Evolutionary conservation across 2,797 vertebrate genomes (phyloP).

Genomic region (Rhinatrema bivittatum): DNA sequence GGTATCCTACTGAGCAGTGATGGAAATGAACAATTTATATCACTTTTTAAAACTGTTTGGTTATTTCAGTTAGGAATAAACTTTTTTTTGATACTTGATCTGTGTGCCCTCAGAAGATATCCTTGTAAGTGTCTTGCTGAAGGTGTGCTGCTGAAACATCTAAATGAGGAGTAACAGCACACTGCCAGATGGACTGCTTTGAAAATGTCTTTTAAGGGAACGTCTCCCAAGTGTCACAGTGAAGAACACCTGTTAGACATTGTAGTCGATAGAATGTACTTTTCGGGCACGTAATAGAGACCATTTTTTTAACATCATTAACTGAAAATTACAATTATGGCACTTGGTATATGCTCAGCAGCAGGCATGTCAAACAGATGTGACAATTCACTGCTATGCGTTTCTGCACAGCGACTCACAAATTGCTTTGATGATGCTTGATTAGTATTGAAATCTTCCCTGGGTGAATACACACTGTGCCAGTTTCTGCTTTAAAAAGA

Average conservation of each 20-base stretch:
- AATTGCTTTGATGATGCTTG: neutral
- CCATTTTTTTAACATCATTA: neutral
- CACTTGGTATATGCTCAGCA: neutral
- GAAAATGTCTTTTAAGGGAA: neutral
- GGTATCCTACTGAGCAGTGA: too few relatives aligned
- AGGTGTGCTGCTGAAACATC: neutral
- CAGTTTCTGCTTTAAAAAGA: too few relatives aligned
- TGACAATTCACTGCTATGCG: neutral
- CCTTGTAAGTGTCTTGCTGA: neutral
- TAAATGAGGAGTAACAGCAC: constrained; percentile 6
- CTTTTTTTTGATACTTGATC: constrained; percentile 16
- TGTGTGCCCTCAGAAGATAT: neutral
- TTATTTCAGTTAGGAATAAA: constrained; percentile 2
- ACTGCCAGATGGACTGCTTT: neutral
- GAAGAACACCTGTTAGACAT: constrained; percentile 7
- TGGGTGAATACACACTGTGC: neutral
- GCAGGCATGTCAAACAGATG: neutral
- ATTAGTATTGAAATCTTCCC: neutral
- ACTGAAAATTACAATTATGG: neutral
- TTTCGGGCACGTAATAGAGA: constrained; percentile 12
- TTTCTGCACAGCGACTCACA: neutral
- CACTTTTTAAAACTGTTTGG: too few relatives aligned
- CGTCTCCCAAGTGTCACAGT: neutral
- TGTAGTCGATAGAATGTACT: too few relatives aligned
- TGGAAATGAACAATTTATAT: too few relatives aligned